Conservation (phyloP, 2,888 invertebrate genomes). For the Dione juno region DNA sequence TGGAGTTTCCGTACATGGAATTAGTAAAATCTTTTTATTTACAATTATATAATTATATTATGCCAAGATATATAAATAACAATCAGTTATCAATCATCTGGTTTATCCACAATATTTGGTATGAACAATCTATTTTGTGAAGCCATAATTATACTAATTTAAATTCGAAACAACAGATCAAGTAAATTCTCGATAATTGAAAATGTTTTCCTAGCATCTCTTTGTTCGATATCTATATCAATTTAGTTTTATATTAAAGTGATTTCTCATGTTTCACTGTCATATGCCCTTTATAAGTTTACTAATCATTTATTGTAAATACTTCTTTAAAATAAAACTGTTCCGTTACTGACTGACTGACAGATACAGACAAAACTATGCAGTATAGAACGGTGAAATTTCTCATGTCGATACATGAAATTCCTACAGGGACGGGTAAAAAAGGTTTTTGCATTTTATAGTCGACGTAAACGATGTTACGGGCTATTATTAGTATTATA, state of each 20-base stretch:
- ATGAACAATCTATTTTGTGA: not conserved
- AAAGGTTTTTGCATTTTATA: too few species aligned
- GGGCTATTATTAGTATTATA: too few species aligned
- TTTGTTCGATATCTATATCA: conserved; percentile 10
- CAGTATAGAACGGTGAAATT: too few species aligned
- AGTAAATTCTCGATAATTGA: conserved; percentile 7
- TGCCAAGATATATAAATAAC: not conserved
- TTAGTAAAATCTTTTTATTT: too few species aligned
- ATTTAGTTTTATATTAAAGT: conserved; percentile 1
- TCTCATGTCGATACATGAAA: too few species aligned
- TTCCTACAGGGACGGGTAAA: too few species aligned
- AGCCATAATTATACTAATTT: conserved; percentile 5
- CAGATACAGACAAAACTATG: too few species aligned
- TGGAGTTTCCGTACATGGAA: too few species aligned
- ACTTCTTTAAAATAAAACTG: too few species aligned
- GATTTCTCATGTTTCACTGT: not conserved
- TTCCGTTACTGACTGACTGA: too few species aligned
- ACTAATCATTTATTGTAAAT: not conserved
- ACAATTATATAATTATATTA: too few species aligned
- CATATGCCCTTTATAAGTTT: not conserved
- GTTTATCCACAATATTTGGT: not conserved
- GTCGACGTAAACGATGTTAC: too few species aligned
- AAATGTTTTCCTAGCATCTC: conserved; percentile 13
- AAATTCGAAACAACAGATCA: conserved; percentile 12
- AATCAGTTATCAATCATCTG: not conserved